Evolutionary conservation across 2,888 invertebrate genomes (phyloP).

Genomic region (Podabrus alpinus): DNA sequence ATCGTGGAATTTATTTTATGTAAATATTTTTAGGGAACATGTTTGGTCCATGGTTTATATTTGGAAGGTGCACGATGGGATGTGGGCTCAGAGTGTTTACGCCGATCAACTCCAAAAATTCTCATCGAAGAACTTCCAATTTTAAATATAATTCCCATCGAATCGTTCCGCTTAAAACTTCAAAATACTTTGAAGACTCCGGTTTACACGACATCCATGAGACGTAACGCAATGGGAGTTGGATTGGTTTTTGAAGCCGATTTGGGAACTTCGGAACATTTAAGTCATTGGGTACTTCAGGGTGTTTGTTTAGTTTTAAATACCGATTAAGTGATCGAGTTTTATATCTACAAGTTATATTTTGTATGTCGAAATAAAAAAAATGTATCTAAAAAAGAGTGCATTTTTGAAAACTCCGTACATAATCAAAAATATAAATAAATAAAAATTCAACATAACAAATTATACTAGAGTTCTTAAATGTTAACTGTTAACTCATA

Average conservation of each 20-base stretch:
- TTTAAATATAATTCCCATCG: constrained; percentile 82
- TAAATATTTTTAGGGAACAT: constrained; percentile 64
- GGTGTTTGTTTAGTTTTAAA: constrained; percentile 88
- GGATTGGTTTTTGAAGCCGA: constrained; percentile 91
- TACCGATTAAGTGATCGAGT: constrained; percentile 64
- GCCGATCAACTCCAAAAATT: constrained; percentile 79
- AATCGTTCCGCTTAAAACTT: constrained; percentile 79
- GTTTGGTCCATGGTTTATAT: constrained; percentile 78
- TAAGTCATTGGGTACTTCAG: constrained; percentile 88
- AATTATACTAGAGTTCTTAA: neutral
- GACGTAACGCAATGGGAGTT: constrained; percentile 89
- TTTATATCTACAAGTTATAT: neutral
- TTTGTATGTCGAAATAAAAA: neutral
- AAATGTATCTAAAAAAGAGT: neutral
- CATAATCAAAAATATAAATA: neutral
- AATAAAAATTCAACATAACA: neutral
- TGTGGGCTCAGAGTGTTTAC: constrained; percentile 68
- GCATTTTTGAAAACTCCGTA: neutral
- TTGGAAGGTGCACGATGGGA: constrained; percentile 91
- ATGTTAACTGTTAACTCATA: neutral
- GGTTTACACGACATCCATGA: constrained; percentile 85
- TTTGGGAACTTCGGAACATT: constrained; percentile 78
- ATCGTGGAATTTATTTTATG: neutral
- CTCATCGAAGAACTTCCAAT: constrained; percentile 85
- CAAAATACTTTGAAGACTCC: constrained; percentile 88